Evolutionary conservation across 2,797 vertebrate genomes (phyloP).

Genomic region (Hypotaenidia philippensis): DNA sequence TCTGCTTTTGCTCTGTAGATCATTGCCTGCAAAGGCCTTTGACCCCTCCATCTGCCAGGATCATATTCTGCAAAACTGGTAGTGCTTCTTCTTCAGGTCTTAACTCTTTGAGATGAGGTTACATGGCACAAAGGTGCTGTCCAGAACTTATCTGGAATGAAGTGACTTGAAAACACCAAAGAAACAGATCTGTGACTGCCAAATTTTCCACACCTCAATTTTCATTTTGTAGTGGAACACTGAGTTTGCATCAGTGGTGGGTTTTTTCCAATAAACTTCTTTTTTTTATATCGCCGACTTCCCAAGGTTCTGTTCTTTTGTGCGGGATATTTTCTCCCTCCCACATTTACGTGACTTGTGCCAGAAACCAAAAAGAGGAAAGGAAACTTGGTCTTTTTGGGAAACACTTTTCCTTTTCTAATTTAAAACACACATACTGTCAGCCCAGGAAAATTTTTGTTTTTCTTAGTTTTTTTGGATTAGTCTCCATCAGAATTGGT

Average conservation of each 20-base stretch:
- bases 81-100: not conserved
- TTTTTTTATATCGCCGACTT: not conserved
- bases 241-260: not conserved
- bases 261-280: not conserved
- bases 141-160: not conserved
- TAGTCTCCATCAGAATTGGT: not conserved
- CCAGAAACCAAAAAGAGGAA: constrained; percentile 30
- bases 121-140: not conserved
- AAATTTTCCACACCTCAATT: not conserved
- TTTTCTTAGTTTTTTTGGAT: not conserved
- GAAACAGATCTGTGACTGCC: not conserved
- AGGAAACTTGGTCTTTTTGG: not conserved
- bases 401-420: not conserved
- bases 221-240: not conserved
- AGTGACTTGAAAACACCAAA: not conserved
- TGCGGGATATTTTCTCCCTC: not conserved
- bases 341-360: constrained; percentile 13
- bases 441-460: not conserved
- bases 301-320: not conserved
- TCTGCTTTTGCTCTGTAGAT: not conserved
- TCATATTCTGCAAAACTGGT: not conserved
- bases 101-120: not conserved
- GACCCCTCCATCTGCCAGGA: not conserved
- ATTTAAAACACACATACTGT: not conserved
- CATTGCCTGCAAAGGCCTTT: not conserved